These are phyloP conservation scores for Panurus biarmicus DNA, from an alignment of 2,113 vertebrate genomes.

Conservation along the genomic window DNA sequence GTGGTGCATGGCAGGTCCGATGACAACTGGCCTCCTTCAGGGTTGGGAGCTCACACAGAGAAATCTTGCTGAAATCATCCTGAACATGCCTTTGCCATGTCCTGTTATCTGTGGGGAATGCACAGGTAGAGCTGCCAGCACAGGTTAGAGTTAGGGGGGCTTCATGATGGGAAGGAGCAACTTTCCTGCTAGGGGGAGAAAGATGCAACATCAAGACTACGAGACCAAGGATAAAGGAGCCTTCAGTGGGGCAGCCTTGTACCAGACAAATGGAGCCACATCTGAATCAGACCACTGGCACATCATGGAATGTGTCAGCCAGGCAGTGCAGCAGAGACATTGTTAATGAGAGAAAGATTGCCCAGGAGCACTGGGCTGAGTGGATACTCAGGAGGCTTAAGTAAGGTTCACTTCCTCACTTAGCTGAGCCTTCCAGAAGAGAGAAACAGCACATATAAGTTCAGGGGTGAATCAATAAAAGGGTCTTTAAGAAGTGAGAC, in stretches of 20 bases:
- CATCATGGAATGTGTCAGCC: fast-evolving
- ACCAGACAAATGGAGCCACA: background rate
- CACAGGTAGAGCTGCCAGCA: background rate
- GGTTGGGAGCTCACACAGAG: background rate
- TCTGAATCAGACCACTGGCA: background rate
- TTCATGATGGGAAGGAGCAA: background rate
- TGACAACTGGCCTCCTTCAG: background rate
- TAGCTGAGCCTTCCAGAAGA: background rate
- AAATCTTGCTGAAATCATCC: background rate
- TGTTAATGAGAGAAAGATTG: background rate
- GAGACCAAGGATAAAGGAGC: background rate
- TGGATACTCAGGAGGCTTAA: background rate
- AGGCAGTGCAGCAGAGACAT: background rate
- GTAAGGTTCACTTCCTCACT: background rate
- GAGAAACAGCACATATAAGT: background rate
- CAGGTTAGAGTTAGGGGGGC: background rate
- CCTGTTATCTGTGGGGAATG: background rate
- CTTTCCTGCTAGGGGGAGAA: background rate
- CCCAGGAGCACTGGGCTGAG: background rate
- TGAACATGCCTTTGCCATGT: background rate
- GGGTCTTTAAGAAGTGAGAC: background rate
- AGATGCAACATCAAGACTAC: background rate
- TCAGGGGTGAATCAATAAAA: background rate
- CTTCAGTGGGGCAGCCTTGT: background rate
- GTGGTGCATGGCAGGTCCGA: background rate